Conservation (phyloP, 2,797 vertebrate species). For the Echeneis naucrates region DNA sequence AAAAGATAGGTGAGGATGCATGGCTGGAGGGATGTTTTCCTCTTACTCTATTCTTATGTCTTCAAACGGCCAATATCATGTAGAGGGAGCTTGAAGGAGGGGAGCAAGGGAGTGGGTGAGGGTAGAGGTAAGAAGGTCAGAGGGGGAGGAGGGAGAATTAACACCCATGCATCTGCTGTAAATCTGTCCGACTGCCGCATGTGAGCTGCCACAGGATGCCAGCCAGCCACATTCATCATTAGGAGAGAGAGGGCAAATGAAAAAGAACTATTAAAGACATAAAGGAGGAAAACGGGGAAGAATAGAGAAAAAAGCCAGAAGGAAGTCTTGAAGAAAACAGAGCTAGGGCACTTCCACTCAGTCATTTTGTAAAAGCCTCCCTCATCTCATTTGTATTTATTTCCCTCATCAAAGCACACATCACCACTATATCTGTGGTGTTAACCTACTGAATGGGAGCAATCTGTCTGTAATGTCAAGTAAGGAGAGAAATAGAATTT, state of each 20-base stretch:
- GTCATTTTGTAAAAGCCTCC: background rate
- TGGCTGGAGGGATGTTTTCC: background rate
- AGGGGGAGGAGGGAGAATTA: slow-evolving; percentile 18
- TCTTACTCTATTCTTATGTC: background rate
- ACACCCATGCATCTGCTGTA: slow-evolving; percentile 34
- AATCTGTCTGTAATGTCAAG: slow-evolving; percentile 20
- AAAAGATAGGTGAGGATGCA: background rate
- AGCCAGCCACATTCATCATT: background rate
- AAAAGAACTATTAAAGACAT: background rate
- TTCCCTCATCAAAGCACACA: slow-evolving; percentile 3
- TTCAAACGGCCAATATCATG: background rate
- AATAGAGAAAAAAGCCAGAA: background rate
- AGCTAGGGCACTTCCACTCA: background rate
- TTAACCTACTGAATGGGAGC: slow-evolving; percentile 26
- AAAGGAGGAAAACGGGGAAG: background rate
- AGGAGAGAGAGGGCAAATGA: background rate
- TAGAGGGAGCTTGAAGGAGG: background rate
- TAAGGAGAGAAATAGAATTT: slow-evolving; percentile 1
- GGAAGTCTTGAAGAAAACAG: background rate
- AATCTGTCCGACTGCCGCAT: slow-evolving; percentile 22
- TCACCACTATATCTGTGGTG: background rate
- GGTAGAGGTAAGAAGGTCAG: background rate
- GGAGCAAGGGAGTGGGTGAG: background rate
- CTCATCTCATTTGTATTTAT: slow-evolving; percentile 22
- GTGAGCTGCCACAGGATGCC: slow-evolving; percentile 24